Conservation (phyloP, 2,113 vertebrate species). For the Dipodomys ordii region DNA sequence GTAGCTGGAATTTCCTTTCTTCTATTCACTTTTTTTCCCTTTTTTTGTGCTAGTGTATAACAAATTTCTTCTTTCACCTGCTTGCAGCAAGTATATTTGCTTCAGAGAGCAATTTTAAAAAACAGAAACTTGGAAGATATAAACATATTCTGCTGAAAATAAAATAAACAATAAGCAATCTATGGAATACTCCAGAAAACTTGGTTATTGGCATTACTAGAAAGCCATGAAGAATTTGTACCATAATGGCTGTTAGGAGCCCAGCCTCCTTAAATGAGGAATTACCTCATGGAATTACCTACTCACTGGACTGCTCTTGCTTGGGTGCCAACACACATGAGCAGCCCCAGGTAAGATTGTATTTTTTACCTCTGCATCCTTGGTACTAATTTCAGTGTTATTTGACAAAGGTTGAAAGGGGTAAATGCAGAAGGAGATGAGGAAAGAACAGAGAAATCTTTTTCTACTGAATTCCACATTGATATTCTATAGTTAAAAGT, state of each 20-base stretch:
- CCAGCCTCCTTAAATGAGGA: background rate
- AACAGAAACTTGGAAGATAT: slow-evolving; percentile 7
- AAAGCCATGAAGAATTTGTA: background rate
- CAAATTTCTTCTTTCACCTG: background rate
- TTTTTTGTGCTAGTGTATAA: background rate
- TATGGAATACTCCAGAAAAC: slow-evolving; percentile 21
- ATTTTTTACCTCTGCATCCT: background rate
- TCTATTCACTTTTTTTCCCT: background rate
- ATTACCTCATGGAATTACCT: background rate
- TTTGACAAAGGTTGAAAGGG: background rate
- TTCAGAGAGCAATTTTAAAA: slow-evolving; percentile 6
- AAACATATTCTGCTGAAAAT: background rate
- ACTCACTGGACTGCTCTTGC: background rate
- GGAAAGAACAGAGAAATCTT: background rate
- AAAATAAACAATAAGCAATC: background rate
- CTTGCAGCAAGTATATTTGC: background rate
- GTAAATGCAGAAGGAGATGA: background rate
- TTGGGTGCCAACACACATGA: background rate
- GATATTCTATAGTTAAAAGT: background rate
- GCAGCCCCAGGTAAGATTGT: background rate
- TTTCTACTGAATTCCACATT: background rate
- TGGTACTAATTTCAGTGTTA: background rate
- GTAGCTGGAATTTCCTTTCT: background rate
- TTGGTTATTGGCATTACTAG: background rate
- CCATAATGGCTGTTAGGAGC: background rate